Evolutionary conservation across 2,888 invertebrate genomes (phyloP).

Genomic region (Chelonus formosanus): DNA sequence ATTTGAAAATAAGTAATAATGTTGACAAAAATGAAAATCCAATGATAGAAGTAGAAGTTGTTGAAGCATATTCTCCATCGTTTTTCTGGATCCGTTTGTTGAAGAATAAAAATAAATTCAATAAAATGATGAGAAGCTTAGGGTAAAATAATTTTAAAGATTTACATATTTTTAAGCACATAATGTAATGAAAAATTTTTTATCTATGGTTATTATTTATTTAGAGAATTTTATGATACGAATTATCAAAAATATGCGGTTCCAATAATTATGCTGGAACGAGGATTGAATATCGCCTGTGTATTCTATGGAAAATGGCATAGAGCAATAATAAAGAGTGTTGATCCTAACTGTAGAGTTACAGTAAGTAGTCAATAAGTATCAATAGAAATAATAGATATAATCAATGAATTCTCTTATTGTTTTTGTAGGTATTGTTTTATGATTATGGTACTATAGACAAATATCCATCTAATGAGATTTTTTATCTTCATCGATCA

Average conservation of each 20-base stretch:
- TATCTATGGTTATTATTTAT: slow-evolving; percentile 15
- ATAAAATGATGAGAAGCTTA: slow-evolving; percentile 50
- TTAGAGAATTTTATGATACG: slow-evolving; percentile 48
- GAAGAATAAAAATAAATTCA: slow-evolving; percentile 43
- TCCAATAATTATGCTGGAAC: slow-evolving; percentile 51
- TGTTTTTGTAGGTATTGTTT: slow-evolving; percentile 52
- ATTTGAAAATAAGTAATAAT: slow-evolving; percentile 37
- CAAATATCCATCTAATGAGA: slow-evolving; percentile 44
- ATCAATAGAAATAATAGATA: no score
- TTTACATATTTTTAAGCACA: no score
- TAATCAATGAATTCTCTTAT: slow-evolving; percentile 9
- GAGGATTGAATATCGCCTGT: slow-evolving; percentile 57
- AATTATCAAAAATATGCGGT: slow-evolving; percentile 45
- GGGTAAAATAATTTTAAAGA: slow-evolving; percentile 42
- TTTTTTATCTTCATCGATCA: slow-evolving; percentile 53
- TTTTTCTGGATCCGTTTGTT: slow-evolving; percentile 59
- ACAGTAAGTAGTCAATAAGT: slow-evolving; percentile 48
- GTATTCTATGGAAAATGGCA: slow-evolving; percentile 54
- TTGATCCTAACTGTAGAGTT: slow-evolving; percentile 51
- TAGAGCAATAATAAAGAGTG: slow-evolving; percentile 53
- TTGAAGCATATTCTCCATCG: slow-evolving; percentile 56
- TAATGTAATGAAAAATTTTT: no score
- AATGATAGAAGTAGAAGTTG: slow-evolving; percentile 46
- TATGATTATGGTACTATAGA: slow-evolving; percentile 60
- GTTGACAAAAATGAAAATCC: slow-evolving; percentile 25